Evolutionary conservation across 2,888 invertebrate genomes (phyloP).

Genomic region (Chaetoderma sp.): DNA sequence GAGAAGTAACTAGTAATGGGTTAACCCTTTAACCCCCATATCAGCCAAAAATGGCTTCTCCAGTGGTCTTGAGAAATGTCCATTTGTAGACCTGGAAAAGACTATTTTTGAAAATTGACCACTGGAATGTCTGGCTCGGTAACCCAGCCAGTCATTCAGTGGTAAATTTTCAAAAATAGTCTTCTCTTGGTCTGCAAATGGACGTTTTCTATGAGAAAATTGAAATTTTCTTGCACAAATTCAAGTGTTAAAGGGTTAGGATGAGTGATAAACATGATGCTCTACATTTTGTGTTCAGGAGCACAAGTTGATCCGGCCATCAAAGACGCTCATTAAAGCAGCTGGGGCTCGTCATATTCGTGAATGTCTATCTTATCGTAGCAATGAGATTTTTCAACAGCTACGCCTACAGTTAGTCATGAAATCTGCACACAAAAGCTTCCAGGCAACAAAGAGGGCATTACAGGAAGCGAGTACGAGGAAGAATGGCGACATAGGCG

Average conservation of each 20-base stretch:
- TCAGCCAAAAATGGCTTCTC: no score
- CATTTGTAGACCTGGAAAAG: no score
- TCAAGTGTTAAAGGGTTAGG: neutral
- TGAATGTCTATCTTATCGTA: constrained; percentile 38
- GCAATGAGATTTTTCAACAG: constrained; percentile 45
- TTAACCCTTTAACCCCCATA: no score
- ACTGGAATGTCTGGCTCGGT: no score
- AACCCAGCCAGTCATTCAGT: neutral
- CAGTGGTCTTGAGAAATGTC: no score
- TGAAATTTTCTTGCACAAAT: neutral
- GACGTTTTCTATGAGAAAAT: neutral
- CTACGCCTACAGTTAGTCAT: constrained; percentile 48
- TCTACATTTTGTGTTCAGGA: constrained; percentile 37
- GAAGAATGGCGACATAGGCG: constrained; percentile 14
- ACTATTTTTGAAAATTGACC: no score
- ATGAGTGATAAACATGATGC: neutral
- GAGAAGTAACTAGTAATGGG: no score
- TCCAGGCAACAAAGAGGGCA: constrained; percentile 41
- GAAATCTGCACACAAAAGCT: constrained; percentile 52
- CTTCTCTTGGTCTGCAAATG: neutral
- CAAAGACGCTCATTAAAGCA: constrained; percentile 31
- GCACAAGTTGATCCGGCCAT: constrained; percentile 48
- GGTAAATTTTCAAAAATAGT: neutral
- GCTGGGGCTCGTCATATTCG: constrained; percentile 39
- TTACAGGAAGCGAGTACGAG: constrained; percentile 27